A percentile compares a stretch with the other conserved stretches of the same genome.
Conservation (phyloP, 2,888 invertebrate genomes). For the Sphaerolaimus hirsutus region DNA sequence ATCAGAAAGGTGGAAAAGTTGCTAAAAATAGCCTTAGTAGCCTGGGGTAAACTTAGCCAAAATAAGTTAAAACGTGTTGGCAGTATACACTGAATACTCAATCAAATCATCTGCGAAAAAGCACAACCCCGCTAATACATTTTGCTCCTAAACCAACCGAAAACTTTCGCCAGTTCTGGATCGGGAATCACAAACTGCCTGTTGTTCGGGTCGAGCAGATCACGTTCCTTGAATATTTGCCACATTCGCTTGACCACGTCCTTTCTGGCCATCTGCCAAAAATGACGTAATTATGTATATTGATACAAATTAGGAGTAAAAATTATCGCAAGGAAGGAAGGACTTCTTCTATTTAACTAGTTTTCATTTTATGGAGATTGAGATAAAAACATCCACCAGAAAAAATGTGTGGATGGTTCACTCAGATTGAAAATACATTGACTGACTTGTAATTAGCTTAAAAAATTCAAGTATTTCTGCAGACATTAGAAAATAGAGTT, state of each 20-base stretch:
- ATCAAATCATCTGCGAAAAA: not conserved
- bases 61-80: not conserved
- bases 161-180: constrained; percentile 59
- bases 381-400: not conserved
- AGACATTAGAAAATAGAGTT: too few species aligned
- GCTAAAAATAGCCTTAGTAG: too few species aligned
- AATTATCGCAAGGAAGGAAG: too few species aligned
- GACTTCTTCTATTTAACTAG: too few species aligned
- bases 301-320: too few species aligned
- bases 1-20: not conserved
- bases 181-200: constrained; percentile 84
- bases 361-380: too few species aligned
- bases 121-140: too few species aligned
- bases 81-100: too few species aligned
- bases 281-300: not conserved
- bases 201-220: constrained; percentile 53
- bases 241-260: constrained; percentile 27
- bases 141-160: constrained; percentile 41
- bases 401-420: not conserved
- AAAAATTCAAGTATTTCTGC: too few species aligned
- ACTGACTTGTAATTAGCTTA: too few species aligned
- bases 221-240: constrained; percentile 26
- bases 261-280: constrained; percentile 24
- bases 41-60: not conserved
- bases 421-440: too few species aligned